A percentile compares a stretch with the other conserved stretches of the same genome.
These are phyloP conservation scores for Strix aluco DNA, from an alignment of 2,113 vertebrate genomes.

Conservation along the genomic window DNA sequence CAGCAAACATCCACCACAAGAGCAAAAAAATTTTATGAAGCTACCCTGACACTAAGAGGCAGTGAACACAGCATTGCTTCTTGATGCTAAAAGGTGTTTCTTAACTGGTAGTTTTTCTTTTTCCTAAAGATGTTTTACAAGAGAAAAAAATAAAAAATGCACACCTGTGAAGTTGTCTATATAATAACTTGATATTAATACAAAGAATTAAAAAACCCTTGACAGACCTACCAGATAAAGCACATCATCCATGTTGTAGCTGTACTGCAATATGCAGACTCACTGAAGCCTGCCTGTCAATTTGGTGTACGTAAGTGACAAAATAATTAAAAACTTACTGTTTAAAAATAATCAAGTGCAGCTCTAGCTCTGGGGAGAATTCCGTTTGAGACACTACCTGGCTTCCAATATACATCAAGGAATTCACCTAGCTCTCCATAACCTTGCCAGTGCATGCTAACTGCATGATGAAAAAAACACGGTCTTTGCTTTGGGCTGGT, in stretches of 20 bases:
- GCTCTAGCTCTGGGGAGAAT: background rate
- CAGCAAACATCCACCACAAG: background rate
- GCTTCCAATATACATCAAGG: background rate
- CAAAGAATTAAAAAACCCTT: background rate
- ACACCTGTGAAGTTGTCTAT: background rate
- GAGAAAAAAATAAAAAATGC: background rate
- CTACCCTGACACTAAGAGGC: background rate
- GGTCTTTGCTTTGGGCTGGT: background rate
- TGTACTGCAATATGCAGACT: background rate
- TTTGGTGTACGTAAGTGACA: background rate
- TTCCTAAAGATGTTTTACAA: background rate
- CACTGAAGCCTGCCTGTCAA: background rate
- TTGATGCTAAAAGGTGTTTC: background rate
- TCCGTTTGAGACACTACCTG: background rate
- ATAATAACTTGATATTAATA: background rate
- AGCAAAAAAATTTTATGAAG: background rate
- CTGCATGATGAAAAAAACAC: background rate
- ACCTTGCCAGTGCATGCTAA: background rate
- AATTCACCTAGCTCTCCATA: background rate
- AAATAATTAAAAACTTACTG: background rate
- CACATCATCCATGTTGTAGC: rapidly evolving
- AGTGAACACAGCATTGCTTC: background rate
- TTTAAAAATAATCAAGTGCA: background rate
- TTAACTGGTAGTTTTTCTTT: background rate
- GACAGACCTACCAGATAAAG: background rate